phyloP scores from a whole-genome alignment of 2,888 invertebrate genomes.

The Pelosia muscerda region DNA sequence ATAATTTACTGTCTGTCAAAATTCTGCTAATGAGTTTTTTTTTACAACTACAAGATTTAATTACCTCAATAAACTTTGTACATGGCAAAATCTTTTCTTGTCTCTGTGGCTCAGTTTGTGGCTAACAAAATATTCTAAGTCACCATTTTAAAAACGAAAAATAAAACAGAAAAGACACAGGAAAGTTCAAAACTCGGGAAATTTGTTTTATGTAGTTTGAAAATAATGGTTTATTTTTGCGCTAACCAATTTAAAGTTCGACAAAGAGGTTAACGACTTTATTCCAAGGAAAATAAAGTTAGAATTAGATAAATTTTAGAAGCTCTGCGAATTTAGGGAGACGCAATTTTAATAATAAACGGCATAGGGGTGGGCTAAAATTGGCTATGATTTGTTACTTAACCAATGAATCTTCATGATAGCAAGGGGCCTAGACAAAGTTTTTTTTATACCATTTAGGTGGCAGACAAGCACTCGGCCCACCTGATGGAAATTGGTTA shows the following conservation, averaged over 20 bases:
- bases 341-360: slow-evolving; percentile 25
- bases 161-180: background rate
- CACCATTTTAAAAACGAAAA: slow-evolving; percentile 11
- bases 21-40: too few relatives aligned
- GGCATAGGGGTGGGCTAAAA: slow-evolving; percentile 18
- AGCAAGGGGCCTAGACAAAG: too few relatives aligned
- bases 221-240: slow-evolving; percentile 17
- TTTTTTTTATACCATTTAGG: too few relatives aligned
- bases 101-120: background rate
- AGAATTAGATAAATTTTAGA: slow-evolving; percentile 4
- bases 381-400: slow-evolving; percentile 24
- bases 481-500: too few relatives aligned
- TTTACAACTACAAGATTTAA: background rate
- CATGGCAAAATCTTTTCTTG: background rate
- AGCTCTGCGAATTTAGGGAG: slow-evolving; percentile 11
- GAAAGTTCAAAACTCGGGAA: background rate
- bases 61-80: background rate
- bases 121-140: background rate
- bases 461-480: too few relatives aligned
- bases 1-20: too few relatives aligned
- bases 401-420: background rate
- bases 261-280: slow-evolving; percentile 13
- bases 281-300: slow-evolving; percentile 9
- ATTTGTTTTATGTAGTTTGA: slow-evolving; percentile 15
- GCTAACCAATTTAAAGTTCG: slow-evolving; percentile 15